Conservation (phyloP, 2,113 vertebrate species). For the Protomyctophum bolini region DNA sequence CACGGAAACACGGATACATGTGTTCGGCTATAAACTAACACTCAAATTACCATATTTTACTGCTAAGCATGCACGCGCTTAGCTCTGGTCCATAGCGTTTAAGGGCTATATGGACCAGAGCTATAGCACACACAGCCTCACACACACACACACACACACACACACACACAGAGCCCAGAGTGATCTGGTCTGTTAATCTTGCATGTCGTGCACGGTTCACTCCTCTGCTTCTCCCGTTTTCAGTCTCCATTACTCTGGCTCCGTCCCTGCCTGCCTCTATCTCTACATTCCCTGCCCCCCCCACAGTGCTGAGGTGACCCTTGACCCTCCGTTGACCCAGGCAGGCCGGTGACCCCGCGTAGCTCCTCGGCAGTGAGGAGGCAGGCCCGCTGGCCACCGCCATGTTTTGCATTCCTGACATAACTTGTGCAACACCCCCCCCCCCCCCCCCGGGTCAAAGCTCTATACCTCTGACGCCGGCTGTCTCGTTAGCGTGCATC, state of each 20-base stretch:
- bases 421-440: slow-evolving; percentile 1
- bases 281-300: slow-evolving; percentile 7
- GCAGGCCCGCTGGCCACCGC: background rate
- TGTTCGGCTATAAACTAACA: no score
- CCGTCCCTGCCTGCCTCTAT: background rate
- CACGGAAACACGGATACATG: no score
- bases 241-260: background rate
- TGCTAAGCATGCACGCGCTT: no score
- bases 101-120: no score
- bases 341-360: slow-evolving; percentile 14
- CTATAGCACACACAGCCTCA: background rate
- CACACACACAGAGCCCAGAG: background rate
- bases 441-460: background rate
- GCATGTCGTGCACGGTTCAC: background rate
- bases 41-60: no score
- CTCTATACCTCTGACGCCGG: background rate
- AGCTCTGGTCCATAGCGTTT: no score
- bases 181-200: background rate
- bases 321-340: slow-evolving; percentile 36
- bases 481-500: background rate
- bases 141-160: slow-evolving; percentile 1
- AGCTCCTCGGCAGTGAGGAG: slow-evolving; percentile 1
- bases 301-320: slow-evolving; percentile 31
- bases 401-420: slow-evolving; percentile 36
- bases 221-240: background rate